A percentile compares a stretch with the other conserved stretches of the same genome.
Evolutionary conservation across 1,140 invertebrate species (phyloP).

Genomic region (Sycophila sp.): DNA sequence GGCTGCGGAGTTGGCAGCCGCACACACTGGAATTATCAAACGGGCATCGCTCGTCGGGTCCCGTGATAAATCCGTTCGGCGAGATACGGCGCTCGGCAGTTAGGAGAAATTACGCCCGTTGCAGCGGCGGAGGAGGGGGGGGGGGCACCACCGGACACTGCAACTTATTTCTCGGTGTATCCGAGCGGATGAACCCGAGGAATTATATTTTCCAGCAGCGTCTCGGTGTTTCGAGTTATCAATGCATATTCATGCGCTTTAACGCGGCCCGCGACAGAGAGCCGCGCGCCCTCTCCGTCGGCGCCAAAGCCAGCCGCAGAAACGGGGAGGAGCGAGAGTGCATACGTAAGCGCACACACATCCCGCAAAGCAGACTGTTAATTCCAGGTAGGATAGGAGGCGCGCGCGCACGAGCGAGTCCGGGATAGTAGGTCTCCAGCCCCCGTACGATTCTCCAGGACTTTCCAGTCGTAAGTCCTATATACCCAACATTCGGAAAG

Average conservation of each 20-base stretch:
- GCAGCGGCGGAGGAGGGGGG: too few relatives aligned
- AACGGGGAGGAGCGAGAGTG: neutral
- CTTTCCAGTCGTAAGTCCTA: neutral
- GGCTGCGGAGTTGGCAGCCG: too few relatives aligned
- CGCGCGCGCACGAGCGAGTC: neutral
- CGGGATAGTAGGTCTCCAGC: neutral
- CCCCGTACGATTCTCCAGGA: neutral
- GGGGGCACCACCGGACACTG: too few relatives aligned
- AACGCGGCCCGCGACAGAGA: conserved; percentile 37
- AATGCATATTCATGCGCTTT: conserved; percentile 58
- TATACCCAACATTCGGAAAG: conserved; percentile 35
- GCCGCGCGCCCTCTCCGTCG: too few relatives aligned
- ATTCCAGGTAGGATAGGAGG: conserved; percentile 23
- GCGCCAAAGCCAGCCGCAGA: too few relatives aligned
- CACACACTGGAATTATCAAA: too few relatives aligned
- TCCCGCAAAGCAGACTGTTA: conserved; percentile 13
- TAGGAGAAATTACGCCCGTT: too few relatives aligned
- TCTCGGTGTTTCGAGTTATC: conserved; percentile 51
- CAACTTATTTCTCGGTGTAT: too few relatives aligned
- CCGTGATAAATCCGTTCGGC: too few relatives aligned
- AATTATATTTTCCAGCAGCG: conserved; percentile 49
- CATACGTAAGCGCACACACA: neutral
- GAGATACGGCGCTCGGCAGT: too few relatives aligned
- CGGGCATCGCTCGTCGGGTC: too few relatives aligned
- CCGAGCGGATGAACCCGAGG: conserved; percentile 50